A percentile compares a stretch with the other conserved stretches of the same genome.
These are phyloP conservation scores for Panthera leo DNA, from an alignment of 2,113 vertebrate species.

Conservation along the genomic window DNA sequence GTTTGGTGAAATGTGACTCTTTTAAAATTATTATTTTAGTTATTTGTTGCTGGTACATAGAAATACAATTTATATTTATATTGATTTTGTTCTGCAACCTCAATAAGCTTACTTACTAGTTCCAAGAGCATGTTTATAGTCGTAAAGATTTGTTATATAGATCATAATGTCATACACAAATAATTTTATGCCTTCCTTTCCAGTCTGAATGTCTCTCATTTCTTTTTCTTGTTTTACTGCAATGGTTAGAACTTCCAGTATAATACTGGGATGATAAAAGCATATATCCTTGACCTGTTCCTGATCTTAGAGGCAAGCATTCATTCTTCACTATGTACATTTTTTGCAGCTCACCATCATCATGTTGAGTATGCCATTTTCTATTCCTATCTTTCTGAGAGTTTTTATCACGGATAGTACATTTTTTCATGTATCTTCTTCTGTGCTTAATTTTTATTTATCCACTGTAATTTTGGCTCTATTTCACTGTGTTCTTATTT, in stretches of 20 bases:
- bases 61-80: not conserved
- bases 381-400: not conserved
- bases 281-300: not conserved
- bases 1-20: not conserved
- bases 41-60: not conserved
- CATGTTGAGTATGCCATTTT: not conserved
- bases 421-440: not conserved
- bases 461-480: not conserved
- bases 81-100: not conserved
- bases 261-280: not conserved
- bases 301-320: not conserved
- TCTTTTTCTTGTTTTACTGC: not conserved
- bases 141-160: not conserved
- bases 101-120: not conserved
- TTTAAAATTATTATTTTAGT: not conserved
- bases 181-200: not conserved
- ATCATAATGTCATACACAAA: not conserved
- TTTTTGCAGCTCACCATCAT: not conserved
- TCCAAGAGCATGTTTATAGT: not conserved
- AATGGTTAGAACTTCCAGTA: not conserved
- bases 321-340: not conserved
- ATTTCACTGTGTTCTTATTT: not conserved
- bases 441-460: not conserved
- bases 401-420: not conserved
- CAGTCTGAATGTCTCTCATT: not conserved